Evolutionary conservation across 2,113 vertebrate genomes (phyloP).

Genomic region (Pterocles gutturalis): DNA sequence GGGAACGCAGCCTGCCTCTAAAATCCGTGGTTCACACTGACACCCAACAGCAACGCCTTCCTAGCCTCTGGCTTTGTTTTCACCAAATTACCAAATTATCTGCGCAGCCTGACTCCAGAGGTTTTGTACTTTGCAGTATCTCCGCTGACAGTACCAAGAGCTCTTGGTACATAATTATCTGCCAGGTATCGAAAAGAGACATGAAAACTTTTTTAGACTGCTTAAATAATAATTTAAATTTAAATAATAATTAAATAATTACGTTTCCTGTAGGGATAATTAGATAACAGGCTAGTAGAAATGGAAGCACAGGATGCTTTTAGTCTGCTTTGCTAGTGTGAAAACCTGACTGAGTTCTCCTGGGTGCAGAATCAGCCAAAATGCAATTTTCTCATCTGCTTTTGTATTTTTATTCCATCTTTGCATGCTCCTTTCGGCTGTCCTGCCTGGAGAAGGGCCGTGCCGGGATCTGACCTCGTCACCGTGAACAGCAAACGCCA

Average conservation of each 20-base stretch:
- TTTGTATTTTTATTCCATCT: background rate
- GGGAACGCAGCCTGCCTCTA: background rate
- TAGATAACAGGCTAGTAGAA: background rate
- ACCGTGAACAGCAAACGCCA: rapidly evolving
- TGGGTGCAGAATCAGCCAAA: background rate
- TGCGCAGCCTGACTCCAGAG: background rate
- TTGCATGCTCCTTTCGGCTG: background rate
- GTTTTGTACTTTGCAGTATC: background rate
- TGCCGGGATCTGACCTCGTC: background rate
- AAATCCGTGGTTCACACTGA: background rate
- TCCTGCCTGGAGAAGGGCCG: background rate
- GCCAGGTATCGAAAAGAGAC: background rate
- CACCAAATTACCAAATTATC: background rate
- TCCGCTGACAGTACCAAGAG: background rate
- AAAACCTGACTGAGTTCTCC: background rate
- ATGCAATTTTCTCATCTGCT: background rate
- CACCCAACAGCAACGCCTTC: background rate
- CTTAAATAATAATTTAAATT: background rate
- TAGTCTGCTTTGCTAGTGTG: background rate
- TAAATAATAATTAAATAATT: too few species aligned
- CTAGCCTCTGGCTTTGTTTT: background rate
- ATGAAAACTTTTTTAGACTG: background rate
- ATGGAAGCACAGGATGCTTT: background rate
- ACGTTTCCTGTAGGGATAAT: background rate
- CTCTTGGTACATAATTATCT: background rate